Base-by-base conservation (phyloP, 2,888 invertebrate species). In the Diaprepes abbreviatus region DNA sequence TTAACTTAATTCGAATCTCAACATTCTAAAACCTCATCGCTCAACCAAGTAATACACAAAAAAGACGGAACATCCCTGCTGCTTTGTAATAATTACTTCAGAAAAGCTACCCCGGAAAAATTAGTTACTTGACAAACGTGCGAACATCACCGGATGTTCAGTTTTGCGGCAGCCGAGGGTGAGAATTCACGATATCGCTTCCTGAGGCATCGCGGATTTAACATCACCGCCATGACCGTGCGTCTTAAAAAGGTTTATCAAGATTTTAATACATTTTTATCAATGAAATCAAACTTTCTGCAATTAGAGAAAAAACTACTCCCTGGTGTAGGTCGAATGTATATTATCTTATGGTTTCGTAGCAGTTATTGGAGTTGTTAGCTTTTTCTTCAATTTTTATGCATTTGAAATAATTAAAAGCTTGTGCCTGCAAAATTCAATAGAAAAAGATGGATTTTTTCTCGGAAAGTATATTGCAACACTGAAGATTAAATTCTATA, bases 161-260 rank as follows among this genome's bases (percentile, higher is more conserved):
- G 45, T 65, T 62, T 24, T 66, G 64, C 57, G 55, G 66, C 62
- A 36, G 55, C 28, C 19, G 63, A 68, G 68, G 68, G 68, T 63
- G 68, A 68, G 63, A 63, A 68, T 68, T 36, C 63, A 63, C 57
- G 68, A 57, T 68, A 63, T 57, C 68, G 63, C 33, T 63, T 19
- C 28, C 68, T 28, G 38, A 45, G 16, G 57, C 62, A 62, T 68
- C 63, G 68, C 68, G 62, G 68, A 63, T 68, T 68, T 58, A 59
- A 76, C 79, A 82, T 82, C 82, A 80, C 80, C 81, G 82, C 81
- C 82, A 83, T 80, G 81, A 80, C 81, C 83, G 82, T 82, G 79
- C 78, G 79, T 79, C 80, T 81, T 80, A 79, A 5, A 24, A 24
- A 24, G 24, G 5, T 24, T 3, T 24, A n/a, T n/a, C n/a, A n/a